phyloP scores from a whole-genome alignment of 2,888 invertebrate genomes.

The Ptilodon capucinus region DNA sequence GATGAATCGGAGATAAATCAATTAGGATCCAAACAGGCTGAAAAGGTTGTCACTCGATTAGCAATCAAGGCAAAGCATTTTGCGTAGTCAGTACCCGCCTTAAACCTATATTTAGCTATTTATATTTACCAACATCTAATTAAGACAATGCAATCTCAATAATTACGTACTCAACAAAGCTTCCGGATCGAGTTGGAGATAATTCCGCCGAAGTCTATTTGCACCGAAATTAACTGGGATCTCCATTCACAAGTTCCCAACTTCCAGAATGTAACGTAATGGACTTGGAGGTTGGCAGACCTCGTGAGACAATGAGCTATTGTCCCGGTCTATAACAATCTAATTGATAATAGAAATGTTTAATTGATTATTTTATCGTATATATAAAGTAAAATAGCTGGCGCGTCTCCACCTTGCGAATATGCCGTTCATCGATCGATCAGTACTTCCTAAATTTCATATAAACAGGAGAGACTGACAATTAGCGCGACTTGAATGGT shows the following conservation, averaged over 20 bases:
- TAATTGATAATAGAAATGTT: slow-evolving; percentile 48
- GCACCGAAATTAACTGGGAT: slow-evolving; percentile 62
- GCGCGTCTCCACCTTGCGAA: no score
- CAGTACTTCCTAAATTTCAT: no score
- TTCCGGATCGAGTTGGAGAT: slow-evolving; percentile 14
- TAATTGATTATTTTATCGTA: slow-evolving; percentile 8
- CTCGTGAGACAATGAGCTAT: slow-evolving; percentile 56
- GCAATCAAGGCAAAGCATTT: no score
- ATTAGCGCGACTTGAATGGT: no score
- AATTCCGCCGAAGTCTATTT: slow-evolving; percentile 50
- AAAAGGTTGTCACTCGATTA: no score
- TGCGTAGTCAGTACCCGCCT: no score
- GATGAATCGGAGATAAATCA: no score
- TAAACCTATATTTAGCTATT: no score
- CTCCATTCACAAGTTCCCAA: slow-evolving; percentile 64
- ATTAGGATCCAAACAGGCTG: no score
- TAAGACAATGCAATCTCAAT: background rate
- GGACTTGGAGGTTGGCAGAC: slow-evolving; percentile 40
- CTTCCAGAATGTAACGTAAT: slow-evolving; percentile 63
- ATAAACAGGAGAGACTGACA: no score
- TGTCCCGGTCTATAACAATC: slow-evolving; percentile 41
- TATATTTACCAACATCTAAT: background rate
- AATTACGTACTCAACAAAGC: background rate
- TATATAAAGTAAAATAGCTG: background rate
- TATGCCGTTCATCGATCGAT: no score